phyloP scores from a whole-genome alignment of 1,140 invertebrate genomes.

The Cydia strobilella region DNA sequence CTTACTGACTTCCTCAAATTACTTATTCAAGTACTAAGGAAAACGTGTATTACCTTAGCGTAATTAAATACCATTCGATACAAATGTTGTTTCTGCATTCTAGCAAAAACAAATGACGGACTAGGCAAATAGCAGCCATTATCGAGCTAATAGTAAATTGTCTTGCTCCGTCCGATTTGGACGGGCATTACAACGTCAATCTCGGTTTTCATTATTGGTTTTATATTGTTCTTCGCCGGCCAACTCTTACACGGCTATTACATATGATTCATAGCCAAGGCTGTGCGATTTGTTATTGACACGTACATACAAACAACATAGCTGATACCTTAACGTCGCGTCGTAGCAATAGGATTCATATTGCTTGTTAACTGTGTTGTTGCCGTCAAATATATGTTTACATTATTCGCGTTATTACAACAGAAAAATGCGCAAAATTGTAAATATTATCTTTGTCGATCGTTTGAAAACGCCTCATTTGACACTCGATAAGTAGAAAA shows the following conservation, averaged over 20 bases:
- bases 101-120: constrained; percentile 21
- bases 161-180: constrained; percentile 22
- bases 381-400: background rate
- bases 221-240: constrained; percentile 10
- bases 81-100: background rate
- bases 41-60: constrained; percentile 10
- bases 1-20: constrained; percentile 10
- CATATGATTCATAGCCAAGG: constrained; percentile 27
- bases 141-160: background rate
- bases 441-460: background rate
- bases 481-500: background rate
- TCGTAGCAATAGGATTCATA: background rate
- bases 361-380: background rate
- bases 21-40: constrained; percentile 22
- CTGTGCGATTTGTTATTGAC: constrained; percentile 20
- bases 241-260: constrained; percentile 25
- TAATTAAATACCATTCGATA: constrained; percentile 32
- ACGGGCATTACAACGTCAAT: constrained; percentile 11
- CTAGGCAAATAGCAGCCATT: background rate
- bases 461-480: background rate
- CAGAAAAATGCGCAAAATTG: background rate
- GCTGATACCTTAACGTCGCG: background rate
- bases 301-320: constrained; percentile 13
- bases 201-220: constrained; percentile 23
- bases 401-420: background rate